A percentile compares a stretch with the other conserved stretches of the same genome.
phyloP scores from a whole-genome alignment of 64 coral and sea anemone species.

The Astreopora myriophthalma region DNA sequence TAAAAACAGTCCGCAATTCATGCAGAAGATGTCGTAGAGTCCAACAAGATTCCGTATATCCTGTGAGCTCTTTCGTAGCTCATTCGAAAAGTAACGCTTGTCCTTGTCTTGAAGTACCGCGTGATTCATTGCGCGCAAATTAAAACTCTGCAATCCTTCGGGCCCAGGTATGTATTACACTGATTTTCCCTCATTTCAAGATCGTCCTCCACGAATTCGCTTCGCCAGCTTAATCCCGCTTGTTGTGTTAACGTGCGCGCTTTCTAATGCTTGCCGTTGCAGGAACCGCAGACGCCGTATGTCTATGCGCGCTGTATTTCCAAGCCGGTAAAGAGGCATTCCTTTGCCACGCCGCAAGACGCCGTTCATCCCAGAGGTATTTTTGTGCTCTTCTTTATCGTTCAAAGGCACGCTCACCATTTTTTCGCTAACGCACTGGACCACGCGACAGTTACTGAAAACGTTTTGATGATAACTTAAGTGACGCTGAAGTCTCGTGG shows the following conservation, averaged over 20 bases:
- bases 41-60: too few relatives aligned
- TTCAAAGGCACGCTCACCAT: background rate
- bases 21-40: too few relatives aligned
- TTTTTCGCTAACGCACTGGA: background rate
- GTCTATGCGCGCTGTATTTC: background rate
- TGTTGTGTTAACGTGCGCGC: background rate
- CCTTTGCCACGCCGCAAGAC: background rate
- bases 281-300: background rate
- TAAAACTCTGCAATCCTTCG: too few relatives aligned
- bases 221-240: background rate
- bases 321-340: background rate
- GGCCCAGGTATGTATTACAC: too few relatives aligned
- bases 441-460: background rate
- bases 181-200: too few relatives aligned
- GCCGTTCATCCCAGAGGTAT: background rate
- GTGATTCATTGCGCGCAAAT: too few relatives aligned
- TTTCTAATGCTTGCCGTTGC: background rate
- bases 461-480: background rate
- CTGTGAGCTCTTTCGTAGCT: too few relatives aligned
- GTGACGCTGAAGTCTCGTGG: background rate
- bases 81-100: too few relatives aligned
- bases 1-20: too few relatives aligned
- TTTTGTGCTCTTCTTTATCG: background rate
- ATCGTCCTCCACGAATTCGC: constrained; percentile 1
- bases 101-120: too few relatives aligned